phyloP scores from a whole-genome alignment of 2,888 invertebrate species.

The Hermodice carunculata region DNA sequence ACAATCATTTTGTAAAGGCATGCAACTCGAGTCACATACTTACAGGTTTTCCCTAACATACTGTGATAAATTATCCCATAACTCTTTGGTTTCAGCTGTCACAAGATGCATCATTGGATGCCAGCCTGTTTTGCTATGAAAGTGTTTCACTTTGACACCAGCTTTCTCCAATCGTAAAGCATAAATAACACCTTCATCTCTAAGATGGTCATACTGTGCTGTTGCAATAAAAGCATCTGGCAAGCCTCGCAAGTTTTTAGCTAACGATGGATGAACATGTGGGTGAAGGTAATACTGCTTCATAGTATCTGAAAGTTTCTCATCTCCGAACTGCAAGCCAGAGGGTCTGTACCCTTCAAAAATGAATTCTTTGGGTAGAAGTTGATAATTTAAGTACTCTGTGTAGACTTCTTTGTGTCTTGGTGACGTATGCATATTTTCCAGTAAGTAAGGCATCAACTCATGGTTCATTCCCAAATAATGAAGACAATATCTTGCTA shows the following conservation, averaged over 20 bases:
- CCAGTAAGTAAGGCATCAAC: background rate
- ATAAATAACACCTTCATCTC: conserved; percentile 55
- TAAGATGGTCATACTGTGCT: conserved; percentile 50
- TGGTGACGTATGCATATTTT: conserved; percentile 6
- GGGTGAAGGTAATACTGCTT: conserved; percentile 36
- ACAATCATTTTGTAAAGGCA: too few species aligned
- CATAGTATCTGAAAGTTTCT: background rate
- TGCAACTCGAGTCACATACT: too few species aligned
- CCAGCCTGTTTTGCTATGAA: background rate
- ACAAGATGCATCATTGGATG: background rate
- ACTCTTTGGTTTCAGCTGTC: too few species aligned
- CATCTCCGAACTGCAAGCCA: background rate
- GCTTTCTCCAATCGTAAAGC: conserved; percentile 43
- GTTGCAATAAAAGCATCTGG: conserved; percentile 54
- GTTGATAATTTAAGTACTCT: background rate
- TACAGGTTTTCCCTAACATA: too few species aligned
- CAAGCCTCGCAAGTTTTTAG: conserved; percentile 39
- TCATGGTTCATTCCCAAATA: background rate
- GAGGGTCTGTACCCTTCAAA: background rate
- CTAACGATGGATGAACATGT: conserved; percentile 56
- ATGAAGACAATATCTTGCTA: conserved; percentile 6
- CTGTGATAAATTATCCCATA: too few species aligned
- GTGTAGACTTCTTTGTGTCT: background rate
- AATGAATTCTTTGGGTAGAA: background rate
- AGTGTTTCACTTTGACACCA: conserved; percentile 18